These are phyloP conservation scores for Ichneumoninae sp. DNA, from an alignment of 2,888 invertebrate genomes.

Conservation along the genomic window DNA sequence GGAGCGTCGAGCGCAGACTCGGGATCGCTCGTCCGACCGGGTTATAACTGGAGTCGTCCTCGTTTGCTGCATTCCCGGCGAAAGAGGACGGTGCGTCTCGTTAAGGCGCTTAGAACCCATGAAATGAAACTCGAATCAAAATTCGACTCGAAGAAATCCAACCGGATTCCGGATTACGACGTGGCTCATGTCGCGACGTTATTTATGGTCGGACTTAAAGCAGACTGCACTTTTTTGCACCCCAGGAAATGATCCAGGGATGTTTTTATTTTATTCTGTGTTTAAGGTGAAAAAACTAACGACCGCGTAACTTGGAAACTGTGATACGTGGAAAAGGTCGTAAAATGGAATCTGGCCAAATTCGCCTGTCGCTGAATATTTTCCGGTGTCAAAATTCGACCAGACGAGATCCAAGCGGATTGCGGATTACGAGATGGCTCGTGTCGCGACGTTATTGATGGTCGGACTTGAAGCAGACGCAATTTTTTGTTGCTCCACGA, in stretches of 20 bases:
- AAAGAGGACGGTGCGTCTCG: too few species aligned
- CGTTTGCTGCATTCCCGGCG: not conserved
- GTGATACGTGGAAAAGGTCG: too few species aligned
- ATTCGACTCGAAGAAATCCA: not conserved
- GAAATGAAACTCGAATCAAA: not conserved
- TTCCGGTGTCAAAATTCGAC: not conserved
- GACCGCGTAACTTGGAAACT: too few species aligned
- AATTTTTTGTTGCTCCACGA: not conserved
- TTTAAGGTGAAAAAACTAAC: too few species aligned
- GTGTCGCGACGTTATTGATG: not conserved
- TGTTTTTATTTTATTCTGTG: too few species aligned
- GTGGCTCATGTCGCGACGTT: not conserved
- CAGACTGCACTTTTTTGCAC: too few species aligned
- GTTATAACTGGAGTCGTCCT: not conserved
- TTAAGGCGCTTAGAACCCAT: too few species aligned
- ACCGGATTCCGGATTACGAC: not conserved
- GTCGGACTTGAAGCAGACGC: too few species aligned
- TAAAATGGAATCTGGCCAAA: not conserved
- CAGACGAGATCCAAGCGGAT: not conserved
- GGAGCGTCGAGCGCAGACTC: constrained; percentile 15
- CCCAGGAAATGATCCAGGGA: too few species aligned
- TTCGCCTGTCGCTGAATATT: not conserved
- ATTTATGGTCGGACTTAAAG: too few species aligned
- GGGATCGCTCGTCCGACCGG: not conserved
- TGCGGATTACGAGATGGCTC: not conserved